Base-by-base conservation (phyloP, 1,140 invertebrate species). In the Drosophila pandora region DNA sequence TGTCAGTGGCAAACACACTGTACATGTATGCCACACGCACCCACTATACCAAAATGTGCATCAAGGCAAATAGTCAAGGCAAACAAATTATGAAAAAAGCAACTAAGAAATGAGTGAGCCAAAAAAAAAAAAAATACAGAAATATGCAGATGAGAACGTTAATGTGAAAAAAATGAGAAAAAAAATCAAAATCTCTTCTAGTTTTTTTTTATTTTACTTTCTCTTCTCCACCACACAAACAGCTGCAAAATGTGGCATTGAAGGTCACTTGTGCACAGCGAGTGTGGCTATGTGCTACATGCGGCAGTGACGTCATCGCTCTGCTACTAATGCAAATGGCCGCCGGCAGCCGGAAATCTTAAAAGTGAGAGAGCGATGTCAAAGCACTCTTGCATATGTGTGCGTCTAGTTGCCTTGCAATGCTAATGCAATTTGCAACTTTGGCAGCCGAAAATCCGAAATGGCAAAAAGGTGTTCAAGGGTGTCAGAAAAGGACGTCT, bases 11-110 rank as follows among this genome's bases (percentile, higher is more conserved):
- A 68, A 76, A 64, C 58, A 76, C 65, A 21, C 34, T 37, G 12
- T 37, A 37, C 34, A 37, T n/a, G 39, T 72, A 77, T 80, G 17
- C 23, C 41, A 67, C 22, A 57, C 17, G 28, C 52, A 56, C 37
- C 32, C 30, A 41, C 34, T 53, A 65, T 76, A 41, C 23, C 57
- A 81, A 81, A 81, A 76, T 76, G 79, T 73, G 73, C 79, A 81
- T 76, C 68, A 76, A 80, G 78, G 67, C 67, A 81, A 81, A 81
- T 72, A 76, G 67, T 76, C 67, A 72, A 71, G 60, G 76, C 77
- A 72, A 73, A 58, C 61, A 79, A 78, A 78, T 77, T 77, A 75
- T 75, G 58, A 54, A 75, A 74, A 75, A 79, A 79, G 59, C 58
- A 79, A 80, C 78, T 72, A 80, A 81, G 77, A 81, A 80, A 81